A percentile compares a stretch with the other conserved stretches of the same genome.
These are phyloP conservation scores for Chlorops oryzae DNA, from an alignment of 1,140 invertebrate genomes.

Conservation along the genomic window DNA sequence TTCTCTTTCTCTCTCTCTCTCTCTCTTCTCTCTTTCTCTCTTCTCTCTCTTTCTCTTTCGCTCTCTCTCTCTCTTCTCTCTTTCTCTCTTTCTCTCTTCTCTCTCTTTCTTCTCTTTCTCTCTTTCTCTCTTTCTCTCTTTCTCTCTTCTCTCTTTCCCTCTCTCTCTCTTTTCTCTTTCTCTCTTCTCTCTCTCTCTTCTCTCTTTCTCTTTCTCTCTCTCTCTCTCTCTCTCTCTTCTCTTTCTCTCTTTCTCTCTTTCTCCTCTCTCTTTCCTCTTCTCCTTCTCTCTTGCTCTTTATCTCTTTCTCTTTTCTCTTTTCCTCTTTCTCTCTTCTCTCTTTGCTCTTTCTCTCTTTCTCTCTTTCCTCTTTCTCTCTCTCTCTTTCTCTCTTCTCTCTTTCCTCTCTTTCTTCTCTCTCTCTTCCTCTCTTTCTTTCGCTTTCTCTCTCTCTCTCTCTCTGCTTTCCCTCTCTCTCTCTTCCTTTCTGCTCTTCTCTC, in stretches of 20 bases:
- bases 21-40: not conserved
- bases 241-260: not conserved
- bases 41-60: not conserved
- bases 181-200: not conserved
- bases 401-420: not conserved
- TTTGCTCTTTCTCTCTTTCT: not conserved
- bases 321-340: not conserved
- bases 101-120: not conserved
- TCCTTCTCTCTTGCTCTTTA: not conserved
- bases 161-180: not conserved
- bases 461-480: not conserved
- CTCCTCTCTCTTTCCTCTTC: not conserved
- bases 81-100: not conserved
- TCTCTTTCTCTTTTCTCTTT: not conserved
- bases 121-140: not conserved
- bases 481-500: not conserved
- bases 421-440: not conserved
- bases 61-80: not conserved
- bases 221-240: not conserved
- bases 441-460: not conserved
- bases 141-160: not conserved
- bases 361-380: not conserved
- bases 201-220: not conserved
- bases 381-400: not conserved
- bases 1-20: not conserved